Percentiles rank a stretch among this genome's conserved stretches.
phyloP scores from a whole-genome alignment of 1,140 invertebrate species.

The Antheraea mylitta region DNA sequence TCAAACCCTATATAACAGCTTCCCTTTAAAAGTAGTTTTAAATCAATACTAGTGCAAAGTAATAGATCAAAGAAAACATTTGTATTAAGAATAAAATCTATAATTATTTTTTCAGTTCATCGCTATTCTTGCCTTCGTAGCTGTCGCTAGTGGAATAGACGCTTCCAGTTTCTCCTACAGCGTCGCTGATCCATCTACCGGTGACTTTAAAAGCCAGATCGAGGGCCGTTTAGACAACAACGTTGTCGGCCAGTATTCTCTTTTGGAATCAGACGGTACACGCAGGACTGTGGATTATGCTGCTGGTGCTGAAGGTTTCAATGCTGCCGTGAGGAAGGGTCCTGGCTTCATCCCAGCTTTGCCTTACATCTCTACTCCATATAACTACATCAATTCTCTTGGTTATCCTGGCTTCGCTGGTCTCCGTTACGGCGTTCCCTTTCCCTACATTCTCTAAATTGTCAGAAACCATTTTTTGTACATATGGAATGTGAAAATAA shows the following conservation, averaged over 20 bases:
- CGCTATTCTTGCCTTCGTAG: slow-evolving; percentile 46
- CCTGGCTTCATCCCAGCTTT: slow-evolving; percentile 30
- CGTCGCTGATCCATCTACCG: slow-evolving; percentile 75
- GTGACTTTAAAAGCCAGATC: slow-evolving; percentile 74
- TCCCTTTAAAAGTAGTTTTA: background rate
- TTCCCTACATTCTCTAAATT: slow-evolving; percentile 15
- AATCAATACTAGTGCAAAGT: background rate
- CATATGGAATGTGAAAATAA: background rate
- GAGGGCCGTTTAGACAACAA: slow-evolving; percentile 76
- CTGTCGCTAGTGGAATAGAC: slow-evolving; percentile 35
- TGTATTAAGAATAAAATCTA: background rate
- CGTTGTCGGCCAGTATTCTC: slow-evolving; percentile 75
- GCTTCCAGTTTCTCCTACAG: slow-evolving; percentile 59
- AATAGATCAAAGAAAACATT: background rate
- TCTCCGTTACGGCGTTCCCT: slow-evolving; percentile 12
- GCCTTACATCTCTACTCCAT: slow-evolving; percentile 17
- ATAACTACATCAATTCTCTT: slow-evolving; percentile 13
- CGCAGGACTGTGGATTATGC: slow-evolving; percentile 72
- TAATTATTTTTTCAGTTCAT: slow-evolving; percentile 41
- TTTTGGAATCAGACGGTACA: slow-evolving; percentile 73
- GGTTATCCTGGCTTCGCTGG: slow-evolving; percentile 12
- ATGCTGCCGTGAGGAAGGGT: slow-evolving; percentile 68
- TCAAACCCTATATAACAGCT: too few relatives aligned
- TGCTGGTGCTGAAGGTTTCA: slow-evolving; percentile 69
- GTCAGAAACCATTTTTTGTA: background rate